phyloP scores from a whole-genome alignment of 2,888 invertebrate species.

The Ochlodes sylvanus region DNA sequence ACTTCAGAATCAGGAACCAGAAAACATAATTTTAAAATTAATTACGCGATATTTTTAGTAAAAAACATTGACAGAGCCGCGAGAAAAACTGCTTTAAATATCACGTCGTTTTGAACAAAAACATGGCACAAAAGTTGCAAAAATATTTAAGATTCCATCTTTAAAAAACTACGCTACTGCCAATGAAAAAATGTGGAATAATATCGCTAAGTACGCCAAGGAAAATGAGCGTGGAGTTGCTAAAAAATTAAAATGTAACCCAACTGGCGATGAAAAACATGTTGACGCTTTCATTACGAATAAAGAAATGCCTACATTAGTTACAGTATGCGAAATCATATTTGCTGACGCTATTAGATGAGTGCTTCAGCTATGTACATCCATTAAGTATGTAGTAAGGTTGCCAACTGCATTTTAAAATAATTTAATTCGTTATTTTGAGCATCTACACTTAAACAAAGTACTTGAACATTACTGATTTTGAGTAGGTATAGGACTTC shows the following conservation, averaged over 20 bases:
- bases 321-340: constrained; percentile 13
- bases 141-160: constrained; percentile 9
- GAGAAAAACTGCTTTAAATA: background rate
- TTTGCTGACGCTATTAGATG: background rate
- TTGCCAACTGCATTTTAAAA: background rate
- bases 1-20: background rate
- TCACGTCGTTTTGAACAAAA: background rate
- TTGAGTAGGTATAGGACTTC: too few relatives aligned
- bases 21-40: background rate
- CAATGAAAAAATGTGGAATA: constrained; percentile 23
- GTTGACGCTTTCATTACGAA: constrained; percentile 26
- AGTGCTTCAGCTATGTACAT: background rate
- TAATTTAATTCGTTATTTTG: too few relatives aligned
- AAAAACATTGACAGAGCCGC: background rate
- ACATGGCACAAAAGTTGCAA: background rate
- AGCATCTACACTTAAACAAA: too few relatives aligned
- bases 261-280: constrained; percentile 17
- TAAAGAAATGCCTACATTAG: constrained; percentile 14
- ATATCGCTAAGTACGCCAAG: constrained; percentile 32
- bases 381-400: background rate
- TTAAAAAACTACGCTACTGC: constrained; percentile 2
- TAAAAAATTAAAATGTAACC: constrained; percentile 28
- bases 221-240: constrained; percentile 16
- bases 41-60: background rate
- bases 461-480: too few relatives aligned